A percentile compares a stretch with the other conserved stretches of the same genome.
Evolutionary conservation across 2,113 vertebrate species (phyloP).

Genomic region (Synodontis membranacea): DNA sequence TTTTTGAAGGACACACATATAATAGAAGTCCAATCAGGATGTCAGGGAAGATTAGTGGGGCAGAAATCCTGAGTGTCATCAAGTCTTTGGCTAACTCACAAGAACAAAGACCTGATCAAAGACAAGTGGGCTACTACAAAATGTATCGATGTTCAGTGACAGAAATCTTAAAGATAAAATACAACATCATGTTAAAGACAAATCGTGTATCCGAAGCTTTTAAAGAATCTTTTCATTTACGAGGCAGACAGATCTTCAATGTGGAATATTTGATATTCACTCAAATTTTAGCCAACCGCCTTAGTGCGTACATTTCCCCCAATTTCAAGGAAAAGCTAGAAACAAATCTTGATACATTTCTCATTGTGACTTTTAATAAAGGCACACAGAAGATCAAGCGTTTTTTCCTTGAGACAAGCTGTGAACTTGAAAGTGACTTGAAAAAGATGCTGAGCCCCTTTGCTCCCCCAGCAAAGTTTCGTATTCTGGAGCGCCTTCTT

Average conservation of each 20-base stretch:
- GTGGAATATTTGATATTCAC: background rate
- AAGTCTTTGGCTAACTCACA: constrained; percentile 8
- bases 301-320: background rate
- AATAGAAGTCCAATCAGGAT: background rate
- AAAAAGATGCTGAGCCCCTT: background rate
- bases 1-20: rapidly evolving
- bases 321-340: background rate
- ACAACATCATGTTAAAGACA: background rate
- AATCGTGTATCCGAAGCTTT: background rate
- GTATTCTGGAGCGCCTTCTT: background rate
- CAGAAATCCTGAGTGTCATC: constrained; percentile 40
- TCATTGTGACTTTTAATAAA: background rate
- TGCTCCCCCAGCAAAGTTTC: background rate
- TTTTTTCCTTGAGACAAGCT: background rate
- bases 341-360: background rate
- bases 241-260: background rate
- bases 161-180: background rate
- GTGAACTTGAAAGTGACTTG: no score
- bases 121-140: background rate
- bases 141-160: background rate
- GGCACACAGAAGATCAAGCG: background rate
- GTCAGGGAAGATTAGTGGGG: constrained; percentile 35
- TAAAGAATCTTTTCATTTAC: background rate
- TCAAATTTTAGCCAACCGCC: background rate
- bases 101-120: background rate